phyloP scores from a whole-genome alignment of 2,888 invertebrate species.

The Eupithecia exiguata region DNA sequence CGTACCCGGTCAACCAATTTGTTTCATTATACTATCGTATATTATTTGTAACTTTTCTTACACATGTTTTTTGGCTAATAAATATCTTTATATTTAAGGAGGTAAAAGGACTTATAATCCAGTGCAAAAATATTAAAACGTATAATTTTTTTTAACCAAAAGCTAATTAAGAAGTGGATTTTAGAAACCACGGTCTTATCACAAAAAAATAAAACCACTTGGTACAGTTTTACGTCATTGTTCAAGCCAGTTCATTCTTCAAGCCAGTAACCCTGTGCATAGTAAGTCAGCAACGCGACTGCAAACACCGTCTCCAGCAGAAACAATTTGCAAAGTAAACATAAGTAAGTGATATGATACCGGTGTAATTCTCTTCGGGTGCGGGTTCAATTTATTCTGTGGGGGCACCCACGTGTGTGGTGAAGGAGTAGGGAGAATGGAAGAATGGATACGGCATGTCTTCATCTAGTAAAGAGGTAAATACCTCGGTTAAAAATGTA shows the following conservation, averaged over 20 bases:
- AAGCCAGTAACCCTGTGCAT: background rate
- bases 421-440: background rate
- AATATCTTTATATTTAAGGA: no score
- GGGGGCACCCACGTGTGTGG: slow-evolving; percentile 18
- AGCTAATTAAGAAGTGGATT: no score
- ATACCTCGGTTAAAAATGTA: background rate
- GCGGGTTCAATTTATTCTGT: slow-evolving; percentile 48
- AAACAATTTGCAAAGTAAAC: slow-evolving; percentile 38
- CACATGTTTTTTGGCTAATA: no score
- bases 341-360: slow-evolving; percentile 29
- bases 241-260: background rate
- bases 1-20: no score
- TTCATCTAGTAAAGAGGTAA: background rate
- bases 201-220: no score
- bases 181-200: no score
- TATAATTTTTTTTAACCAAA: no score
- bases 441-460: slow-evolving; percentile 6
- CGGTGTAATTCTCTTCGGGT: slow-evolving; percentile 25
- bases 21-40: no score
- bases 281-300: background rate
- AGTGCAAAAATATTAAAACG: no score
- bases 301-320: slow-evolving; percentile 4
- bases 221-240: background rate
- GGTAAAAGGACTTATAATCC: no score
- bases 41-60: no score